Percentiles rank a stretch among this genome's conserved stretches.
Evolutionary conservation across 2,888 invertebrate genomes (phyloP).

Genomic region (Aporophyla lueneburgensis): DNA sequence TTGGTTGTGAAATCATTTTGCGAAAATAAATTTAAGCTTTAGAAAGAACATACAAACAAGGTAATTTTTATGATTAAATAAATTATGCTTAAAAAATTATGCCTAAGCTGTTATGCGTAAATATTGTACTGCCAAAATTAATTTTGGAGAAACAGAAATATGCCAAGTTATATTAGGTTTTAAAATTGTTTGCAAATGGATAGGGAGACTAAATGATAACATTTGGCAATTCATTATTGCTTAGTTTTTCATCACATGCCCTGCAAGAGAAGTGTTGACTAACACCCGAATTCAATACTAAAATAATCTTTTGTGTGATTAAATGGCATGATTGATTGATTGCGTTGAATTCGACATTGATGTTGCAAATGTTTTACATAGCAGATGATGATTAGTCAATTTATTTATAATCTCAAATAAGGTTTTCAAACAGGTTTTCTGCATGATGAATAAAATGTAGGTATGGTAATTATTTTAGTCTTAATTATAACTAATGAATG

Average conservation of each 20-base stretch:
- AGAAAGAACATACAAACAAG: too few relatives aligned
- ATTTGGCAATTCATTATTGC: background rate
- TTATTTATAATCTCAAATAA: background rate
- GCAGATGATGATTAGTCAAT: background rate
- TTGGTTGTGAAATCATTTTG: too few relatives aligned
- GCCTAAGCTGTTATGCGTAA: too few relatives aligned
- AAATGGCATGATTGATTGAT: conserved; percentile 10
- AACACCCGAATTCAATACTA: conserved; percentile 8
- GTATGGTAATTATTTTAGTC: background rate
- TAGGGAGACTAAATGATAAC: too few relatives aligned
- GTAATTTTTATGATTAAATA: too few relatives aligned
- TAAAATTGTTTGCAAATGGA: too few relatives aligned
- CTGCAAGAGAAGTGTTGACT: background rate
- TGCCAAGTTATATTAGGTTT: too few relatives aligned
- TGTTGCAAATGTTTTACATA: background rate
- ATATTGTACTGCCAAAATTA: too few relatives aligned
- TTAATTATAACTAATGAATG: background rate
- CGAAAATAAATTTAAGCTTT: too few relatives aligned
- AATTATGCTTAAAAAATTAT: too few relatives aligned
- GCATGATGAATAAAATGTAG: background rate
- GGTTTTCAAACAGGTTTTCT: background rate
- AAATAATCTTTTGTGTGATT: background rate
- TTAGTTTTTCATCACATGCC: background rate
- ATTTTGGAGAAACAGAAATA: too few relatives aligned
- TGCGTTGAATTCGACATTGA: conserved; percentile 4